Evolutionary conservation across 1,140 invertebrate genomes (phyloP).

Genomic region (Teleopsis dalmanni): DNA sequence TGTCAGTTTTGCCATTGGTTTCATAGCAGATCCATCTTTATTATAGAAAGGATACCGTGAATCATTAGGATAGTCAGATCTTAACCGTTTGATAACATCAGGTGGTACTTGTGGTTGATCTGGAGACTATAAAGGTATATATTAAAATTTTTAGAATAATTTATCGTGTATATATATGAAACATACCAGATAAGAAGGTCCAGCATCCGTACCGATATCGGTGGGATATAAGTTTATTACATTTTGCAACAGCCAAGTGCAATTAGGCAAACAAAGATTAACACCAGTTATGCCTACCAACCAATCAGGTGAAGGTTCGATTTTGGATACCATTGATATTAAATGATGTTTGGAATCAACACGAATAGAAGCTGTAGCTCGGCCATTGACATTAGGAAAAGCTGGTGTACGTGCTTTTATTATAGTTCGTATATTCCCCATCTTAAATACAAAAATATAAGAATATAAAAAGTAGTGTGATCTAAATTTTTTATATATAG

Average conservation of each 20-base stretch:
- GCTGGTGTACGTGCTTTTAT: constrained; percentile 92
- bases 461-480: neutral
- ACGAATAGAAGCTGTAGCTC: constrained; percentile 84
- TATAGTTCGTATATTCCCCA: constrained; percentile 88
- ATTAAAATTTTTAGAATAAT: constrained; percentile 11
- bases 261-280: constrained; percentile 85
- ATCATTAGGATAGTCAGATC: constrained; percentile 72
- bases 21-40: constrained; percentile 66
- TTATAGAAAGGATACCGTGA: constrained; percentile 87
- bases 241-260: constrained; percentile 82
- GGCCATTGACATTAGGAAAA: constrained; percentile 86
- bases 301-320: constrained; percentile 97
- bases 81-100: constrained; percentile 75
- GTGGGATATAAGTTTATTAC: constrained; percentile 90
- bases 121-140: constrained; percentile 53
- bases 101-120: constrained; percentile 73
- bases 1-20: constrained; percentile 78
- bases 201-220: constrained; percentile 93
- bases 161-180: neutral
- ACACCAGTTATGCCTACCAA: constrained; percentile 89
- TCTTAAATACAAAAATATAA: constrained; percentile 49
- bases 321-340: constrained; percentile 89
- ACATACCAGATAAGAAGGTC: constrained; percentile 79
- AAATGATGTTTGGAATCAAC: constrained; percentile 88
- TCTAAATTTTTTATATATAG: neutral